Conservation (phyloP, 2,113 vertebrate genomes). For the Etia nguti region DNA sequence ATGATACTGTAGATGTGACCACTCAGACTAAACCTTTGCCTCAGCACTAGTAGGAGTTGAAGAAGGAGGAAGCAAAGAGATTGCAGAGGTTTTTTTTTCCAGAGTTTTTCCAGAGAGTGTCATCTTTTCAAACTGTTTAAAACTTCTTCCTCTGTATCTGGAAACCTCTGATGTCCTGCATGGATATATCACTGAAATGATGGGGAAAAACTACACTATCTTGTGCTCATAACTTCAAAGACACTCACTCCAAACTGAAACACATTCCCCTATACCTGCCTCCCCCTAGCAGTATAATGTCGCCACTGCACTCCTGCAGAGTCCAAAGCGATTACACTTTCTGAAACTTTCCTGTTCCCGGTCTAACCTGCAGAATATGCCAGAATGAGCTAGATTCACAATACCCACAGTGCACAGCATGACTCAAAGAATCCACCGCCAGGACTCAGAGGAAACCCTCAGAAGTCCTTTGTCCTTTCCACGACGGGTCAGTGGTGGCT, state of each 20-base stretch:
- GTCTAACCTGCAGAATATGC: neutral
- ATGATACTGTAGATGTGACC: neutral
- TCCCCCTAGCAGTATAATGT: neutral
- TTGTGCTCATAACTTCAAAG: neutral
- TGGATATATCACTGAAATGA: neutral
- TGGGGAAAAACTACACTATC: neutral
- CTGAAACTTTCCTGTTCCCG: neutral
- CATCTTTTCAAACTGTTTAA: neutral
- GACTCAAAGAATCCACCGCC: neutral
- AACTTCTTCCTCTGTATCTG: neutral
- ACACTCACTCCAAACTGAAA: neutral
- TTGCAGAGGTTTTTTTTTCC: neutral
- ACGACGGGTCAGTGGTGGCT: neutral
- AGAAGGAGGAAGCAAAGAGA: neutral
- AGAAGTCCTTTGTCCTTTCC: neutral
- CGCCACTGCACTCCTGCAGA: neutral
- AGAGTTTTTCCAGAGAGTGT: neutral
- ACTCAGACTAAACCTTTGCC: neutral
- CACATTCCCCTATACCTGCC: neutral
- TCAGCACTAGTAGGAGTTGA: neutral
- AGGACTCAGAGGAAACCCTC: neutral
- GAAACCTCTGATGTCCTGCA: neutral
- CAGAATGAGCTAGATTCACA: neutral
- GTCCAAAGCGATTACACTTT: rapidly evolving
- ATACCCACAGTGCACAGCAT: neutral